Evolutionary conservation across 2,888 invertebrate species (phyloP).

Genomic region (Isotomurus palustris): DNA sequence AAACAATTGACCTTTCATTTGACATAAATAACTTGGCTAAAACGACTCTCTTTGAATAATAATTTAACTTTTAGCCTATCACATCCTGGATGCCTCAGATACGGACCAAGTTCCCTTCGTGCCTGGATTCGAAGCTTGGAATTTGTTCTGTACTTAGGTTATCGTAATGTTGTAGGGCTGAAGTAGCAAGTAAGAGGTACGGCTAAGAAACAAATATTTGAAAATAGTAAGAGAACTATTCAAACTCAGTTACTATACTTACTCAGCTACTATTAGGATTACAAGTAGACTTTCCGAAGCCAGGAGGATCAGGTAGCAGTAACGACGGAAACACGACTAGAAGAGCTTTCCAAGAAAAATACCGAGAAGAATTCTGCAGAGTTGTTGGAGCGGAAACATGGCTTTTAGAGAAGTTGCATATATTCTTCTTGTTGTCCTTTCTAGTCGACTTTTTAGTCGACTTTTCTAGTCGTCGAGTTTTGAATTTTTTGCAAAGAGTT

Average conservation of each 20-base stretch:
- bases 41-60: too few species aligned
- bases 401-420: constrained; percentile 4
- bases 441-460: too few species aligned
- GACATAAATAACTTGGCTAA: too few species aligned
- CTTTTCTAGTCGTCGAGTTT: constrained; percentile 7
- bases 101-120: too few species aligned
- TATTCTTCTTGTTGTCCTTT: constrained; percentile 4
- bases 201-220: neutral
- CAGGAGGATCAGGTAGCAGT: constrained; percentile 12
- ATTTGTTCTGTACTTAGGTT: neutral
- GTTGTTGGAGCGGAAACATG: constrained; percentile 8
- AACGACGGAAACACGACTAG: constrained; percentile 25
- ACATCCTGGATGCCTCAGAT: too few species aligned
- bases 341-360: constrained; percentile 3
- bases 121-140: neutral
- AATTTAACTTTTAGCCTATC: too few species aligned
- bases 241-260: neutral
- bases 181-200: neutral
- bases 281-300: constrained; percentile 9
- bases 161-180: neutral
- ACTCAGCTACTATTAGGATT: too few species aligned
- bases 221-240: neutral
- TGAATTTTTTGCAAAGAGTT: neutral
- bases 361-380: constrained; percentile 6
- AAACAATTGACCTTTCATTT: too few species aligned